Base-by-base conservation (phyloP, 1,140 invertebrate species). In the Procambarus clarkii region DNA sequence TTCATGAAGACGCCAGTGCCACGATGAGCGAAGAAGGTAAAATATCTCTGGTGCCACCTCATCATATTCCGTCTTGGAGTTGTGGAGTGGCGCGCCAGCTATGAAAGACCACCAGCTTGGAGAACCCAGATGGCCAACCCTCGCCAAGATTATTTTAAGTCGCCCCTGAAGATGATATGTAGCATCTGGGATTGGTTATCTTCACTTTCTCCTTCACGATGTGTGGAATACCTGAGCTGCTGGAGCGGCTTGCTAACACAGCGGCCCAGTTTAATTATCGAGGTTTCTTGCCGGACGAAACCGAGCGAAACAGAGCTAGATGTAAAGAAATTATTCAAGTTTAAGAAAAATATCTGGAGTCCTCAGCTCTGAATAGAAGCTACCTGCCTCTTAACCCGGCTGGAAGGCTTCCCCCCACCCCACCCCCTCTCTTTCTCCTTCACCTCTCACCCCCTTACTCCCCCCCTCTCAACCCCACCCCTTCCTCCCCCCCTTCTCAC, bases 271-370 rank as follows among this genome's bases (percentile, higher is more conserved):
- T 74, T 86, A 86, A 74, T 74, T 71, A 24, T 74, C 45, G 18
- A 46, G 46, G 24, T 77, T 86, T 76, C 84, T 86, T 58, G 45
- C 69, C 84, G 84, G 74, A 86, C 84, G 84, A 86, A 76, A 50
- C 84, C 48, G 74, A 86, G 74, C 84, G 84, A 86, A 86, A 86
- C 69, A 74, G 69, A 74, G 69, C 84, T 71, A 86, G 84, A 86
- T 9, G 84, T 86, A 86, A 58, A 86, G 84, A 86, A 86, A 86
- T 86, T 76, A 86, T 86, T 86, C 69, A 74, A 76, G 84, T 86
- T 86, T 86, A 86, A 77, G 84, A 86, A 86, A 86, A 86, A 86
- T 86, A 86, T 86, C 69, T 86, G 15, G 84, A 86, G 84, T 86
- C 84, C 84, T 76, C 45, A 85, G 71, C 18, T 50, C 74, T 86